Evolutionary conservation across 37 sponge, comb jelly and placozoan genomes (phyloP).

Genomic region (Beroe ovata): DNA sequence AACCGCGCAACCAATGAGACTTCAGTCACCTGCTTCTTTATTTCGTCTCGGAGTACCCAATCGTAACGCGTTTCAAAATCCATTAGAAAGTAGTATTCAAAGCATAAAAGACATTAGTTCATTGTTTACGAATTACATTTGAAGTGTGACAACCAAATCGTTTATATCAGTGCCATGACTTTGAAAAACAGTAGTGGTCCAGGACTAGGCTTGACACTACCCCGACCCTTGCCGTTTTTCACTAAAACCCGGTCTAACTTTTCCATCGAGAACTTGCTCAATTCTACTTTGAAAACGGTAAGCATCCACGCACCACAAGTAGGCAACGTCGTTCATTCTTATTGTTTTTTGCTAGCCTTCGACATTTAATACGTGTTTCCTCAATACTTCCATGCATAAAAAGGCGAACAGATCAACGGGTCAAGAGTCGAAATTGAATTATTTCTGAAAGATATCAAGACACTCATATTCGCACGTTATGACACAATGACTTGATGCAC

Average conservation of each 20-base stretch:
- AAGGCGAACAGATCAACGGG: too few relatives aligned
- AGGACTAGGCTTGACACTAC: slow-evolving; percentile 5
- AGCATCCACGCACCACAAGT: too few relatives aligned
- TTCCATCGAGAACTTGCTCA: slow-evolving; percentile 32
- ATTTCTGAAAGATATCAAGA: too few relatives aligned
- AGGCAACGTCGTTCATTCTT: too few relatives aligned
- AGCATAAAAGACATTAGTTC: slow-evolving; percentile 52
- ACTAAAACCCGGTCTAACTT: slow-evolving; percentile 37
- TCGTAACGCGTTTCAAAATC: slow-evolving; percentile 68
- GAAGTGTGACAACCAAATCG: too few relatives aligned
- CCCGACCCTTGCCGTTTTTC: slow-evolving; percentile 22
- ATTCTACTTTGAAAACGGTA: slow-evolving; percentile 35
- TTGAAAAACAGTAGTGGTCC: slow-evolving; percentile 13
- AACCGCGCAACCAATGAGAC: slow-evolving; percentile 50
- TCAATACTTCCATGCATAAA: too few relatives aligned
- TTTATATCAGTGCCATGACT: slow-evolving; percentile 46
- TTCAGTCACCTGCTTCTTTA: slow-evolving; percentile 6
- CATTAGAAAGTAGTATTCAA: slow-evolving; percentile 65
- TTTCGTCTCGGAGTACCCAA: slow-evolving; percentile 41
- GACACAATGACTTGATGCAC: too few relatives aligned
- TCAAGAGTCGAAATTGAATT: too few relatives aligned
- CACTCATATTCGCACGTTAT: too few relatives aligned
- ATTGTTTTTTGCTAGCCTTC: too few relatives aligned
- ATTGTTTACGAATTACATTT: slow-evolving; percentile 39
- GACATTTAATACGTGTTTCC: too few relatives aligned